These are phyloP conservation scores for Lipophrys pholis DNA, from an alignment of 2,113 vertebrate species.

Conservation along the genomic window DNA sequence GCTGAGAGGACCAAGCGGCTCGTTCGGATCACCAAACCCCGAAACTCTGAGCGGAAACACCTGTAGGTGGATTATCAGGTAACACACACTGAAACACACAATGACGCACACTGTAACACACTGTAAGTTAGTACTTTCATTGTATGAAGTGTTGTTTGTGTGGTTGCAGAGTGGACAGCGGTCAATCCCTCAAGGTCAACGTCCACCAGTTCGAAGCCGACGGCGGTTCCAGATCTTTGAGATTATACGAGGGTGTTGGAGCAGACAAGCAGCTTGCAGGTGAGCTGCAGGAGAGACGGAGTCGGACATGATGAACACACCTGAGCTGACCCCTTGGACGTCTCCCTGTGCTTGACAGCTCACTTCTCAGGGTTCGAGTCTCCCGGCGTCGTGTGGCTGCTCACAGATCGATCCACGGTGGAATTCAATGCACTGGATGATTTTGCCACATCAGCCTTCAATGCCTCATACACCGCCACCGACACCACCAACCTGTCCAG, in stretches of 20 bases:
- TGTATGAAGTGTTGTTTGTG: neutral
- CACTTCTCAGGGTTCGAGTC: conserved; percentile 82
- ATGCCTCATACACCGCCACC: conserved; percentile 81
- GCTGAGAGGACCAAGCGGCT: conserved; percentile 64
- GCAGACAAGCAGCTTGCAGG: conserved; percentile 52
- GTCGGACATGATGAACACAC: neutral
- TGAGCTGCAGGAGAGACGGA: conserved; percentile 22
- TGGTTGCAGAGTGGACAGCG: conserved; percentile 58
- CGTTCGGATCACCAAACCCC: conserved; percentile 68
- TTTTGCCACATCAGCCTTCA: conserved; percentile 85
- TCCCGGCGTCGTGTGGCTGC: conserved; percentile 84
- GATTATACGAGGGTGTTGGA: conserved; percentile 76
- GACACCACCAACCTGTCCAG: conserved; percentile 80
- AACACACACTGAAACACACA: neutral
- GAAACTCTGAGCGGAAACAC: conserved; percentile 53
- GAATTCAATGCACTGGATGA: conserved; percentile 83
- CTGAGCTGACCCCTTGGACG: neutral
- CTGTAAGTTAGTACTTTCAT: neutral
- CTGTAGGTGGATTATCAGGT: too few species aligned
- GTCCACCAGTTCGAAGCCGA: conserved; percentile 74
- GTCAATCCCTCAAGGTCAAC: conserved; percentile 65
- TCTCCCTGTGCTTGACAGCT: conserved; percentile 72
- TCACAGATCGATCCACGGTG: conserved; percentile 87
- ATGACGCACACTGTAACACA: neutral
- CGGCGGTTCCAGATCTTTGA: conserved; percentile 47